A percentile compares a stretch with the other conserved stretches of the same genome.
Conservation (phyloP, 1,140 invertebrate species). For the Macrosteles quadrilineatus region DNA sequence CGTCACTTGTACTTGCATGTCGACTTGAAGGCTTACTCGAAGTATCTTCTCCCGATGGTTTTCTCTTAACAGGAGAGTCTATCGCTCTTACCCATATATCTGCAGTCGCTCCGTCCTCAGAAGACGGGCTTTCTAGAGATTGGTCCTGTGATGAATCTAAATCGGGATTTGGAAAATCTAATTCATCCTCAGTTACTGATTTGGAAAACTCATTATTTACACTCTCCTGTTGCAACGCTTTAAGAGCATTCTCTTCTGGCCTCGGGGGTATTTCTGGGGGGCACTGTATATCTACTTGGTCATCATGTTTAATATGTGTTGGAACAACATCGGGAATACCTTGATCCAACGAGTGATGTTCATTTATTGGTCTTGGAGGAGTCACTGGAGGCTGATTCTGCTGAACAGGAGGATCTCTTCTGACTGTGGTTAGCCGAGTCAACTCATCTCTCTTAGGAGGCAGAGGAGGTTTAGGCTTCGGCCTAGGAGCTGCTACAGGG, state of each 20-base stretch:
- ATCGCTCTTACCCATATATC: slow-evolving; percentile 45
- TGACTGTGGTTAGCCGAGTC: slow-evolving; percentile 41
- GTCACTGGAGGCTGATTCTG: neutral
- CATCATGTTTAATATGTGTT: slow-evolving; percentile 7
- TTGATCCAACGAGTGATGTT: neutral
- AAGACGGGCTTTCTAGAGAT: slow-evolving; percentile 34
- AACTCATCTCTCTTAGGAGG: slow-evolving; percentile 42
- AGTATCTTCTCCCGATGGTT: slow-evolving; percentile 21
- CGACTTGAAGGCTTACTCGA: slow-evolving; percentile 22
- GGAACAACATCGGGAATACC: slow-evolving; percentile 4
- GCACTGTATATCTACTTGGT: slow-evolving; percentile 4
- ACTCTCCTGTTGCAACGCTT: slow-evolving; percentile 8
- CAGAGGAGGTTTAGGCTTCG: slow-evolving; percentile 41
- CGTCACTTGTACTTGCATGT: slow-evolving; percentile 15
- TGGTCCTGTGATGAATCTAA: slow-evolving; percentile 1
- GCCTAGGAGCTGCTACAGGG: slow-evolving; percentile 14
- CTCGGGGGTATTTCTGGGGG: slow-evolving; percentile 16
- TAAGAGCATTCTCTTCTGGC: slow-evolving; percentile 8
- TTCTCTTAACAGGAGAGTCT: slow-evolving; percentile 43
- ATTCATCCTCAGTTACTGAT: slow-evolving; percentile 14
- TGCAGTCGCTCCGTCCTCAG: slow-evolving; percentile 43
- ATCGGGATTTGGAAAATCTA: slow-evolving; percentile 16
- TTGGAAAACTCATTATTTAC: slow-evolving; percentile 9
- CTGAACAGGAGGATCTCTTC: slow-evolving; percentile 9
- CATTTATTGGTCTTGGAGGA: neutral